Conservation (phyloP, 2,113 vertebrate species). For the Ivindomyrus marchei region DNA sequence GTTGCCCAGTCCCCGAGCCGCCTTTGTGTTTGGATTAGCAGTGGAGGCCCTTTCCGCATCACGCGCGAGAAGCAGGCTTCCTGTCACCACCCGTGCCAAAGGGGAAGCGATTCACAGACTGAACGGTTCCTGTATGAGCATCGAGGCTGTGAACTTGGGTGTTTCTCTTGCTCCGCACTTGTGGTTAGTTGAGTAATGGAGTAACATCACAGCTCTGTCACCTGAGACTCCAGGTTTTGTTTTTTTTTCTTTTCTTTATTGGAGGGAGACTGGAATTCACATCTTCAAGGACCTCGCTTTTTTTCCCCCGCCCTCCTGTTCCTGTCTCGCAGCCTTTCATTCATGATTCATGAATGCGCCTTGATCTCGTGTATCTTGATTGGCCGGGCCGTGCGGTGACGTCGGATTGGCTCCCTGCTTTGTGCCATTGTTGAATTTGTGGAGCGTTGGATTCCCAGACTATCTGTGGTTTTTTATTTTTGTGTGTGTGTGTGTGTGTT, state of each 20-base stretch:
- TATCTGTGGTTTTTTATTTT: neutral
- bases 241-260: neutral
- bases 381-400: neutral
- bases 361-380: neutral
- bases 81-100: slow-evolving; percentile 6
- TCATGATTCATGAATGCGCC: neutral
- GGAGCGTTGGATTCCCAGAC: neutral
- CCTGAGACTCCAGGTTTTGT: neutral
- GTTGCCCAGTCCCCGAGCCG: neutral
- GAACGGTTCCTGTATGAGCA: slow-evolving; percentile 16
- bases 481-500: neutral
- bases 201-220: neutral
- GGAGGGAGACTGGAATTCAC: neutral
- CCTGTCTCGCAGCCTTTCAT: neutral
- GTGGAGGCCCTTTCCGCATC: slow-evolving; percentile 1
- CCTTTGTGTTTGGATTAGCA: neutral
- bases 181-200: neutral
- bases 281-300: neutral
- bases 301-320: neutral
- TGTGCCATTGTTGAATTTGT: neutral
- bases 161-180: neutral
- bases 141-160: neutral
- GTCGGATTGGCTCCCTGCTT: neutral
- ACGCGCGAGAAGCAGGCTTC: slow-evolving; percentile 4
- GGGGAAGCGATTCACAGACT: slow-evolving; percentile 18